phyloP scores from a whole-genome alignment of 2,888 invertebrate genomes.

The Ypsolopha sequella region DNA sequence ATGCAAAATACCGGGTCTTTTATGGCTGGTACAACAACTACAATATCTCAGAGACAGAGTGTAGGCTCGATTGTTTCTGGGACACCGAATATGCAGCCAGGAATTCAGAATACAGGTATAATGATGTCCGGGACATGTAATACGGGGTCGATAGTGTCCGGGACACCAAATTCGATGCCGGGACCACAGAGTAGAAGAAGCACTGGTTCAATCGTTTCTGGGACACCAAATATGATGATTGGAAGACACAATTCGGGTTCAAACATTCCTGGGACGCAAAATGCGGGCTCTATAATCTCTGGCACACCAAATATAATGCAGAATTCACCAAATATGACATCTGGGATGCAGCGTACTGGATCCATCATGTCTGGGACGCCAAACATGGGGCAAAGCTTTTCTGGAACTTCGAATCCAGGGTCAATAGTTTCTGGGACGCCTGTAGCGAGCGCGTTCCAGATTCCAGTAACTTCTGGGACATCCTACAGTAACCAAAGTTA shows the following conservation, averaged over 20 bases:
- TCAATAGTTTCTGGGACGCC: neutral
- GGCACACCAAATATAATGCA: conserved; percentile 9
- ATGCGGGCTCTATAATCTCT: conserved; percentile 12
- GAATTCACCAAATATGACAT: conserved; percentile 20
- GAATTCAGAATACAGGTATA: too few species aligned
- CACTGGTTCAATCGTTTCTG: neutral
- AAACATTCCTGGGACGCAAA: neutral
- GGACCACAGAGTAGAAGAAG: neutral
- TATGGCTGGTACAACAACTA: too few species aligned
- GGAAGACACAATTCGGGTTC: neutral
- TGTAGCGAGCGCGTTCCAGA: conserved; percentile 20
- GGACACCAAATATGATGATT: neutral
- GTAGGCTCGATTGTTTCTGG: too few species aligned
- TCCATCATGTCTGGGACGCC: conserved; percentile 25
- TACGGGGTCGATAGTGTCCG: conserved; percentile 2
- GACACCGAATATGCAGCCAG: neutral
- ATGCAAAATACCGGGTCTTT: too few species aligned
- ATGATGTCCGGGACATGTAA: neutral
- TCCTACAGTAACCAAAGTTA: conserved; percentile 10
- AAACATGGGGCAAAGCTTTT: conserved; percentile 2
- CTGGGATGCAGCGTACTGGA: conserved; percentile 17
- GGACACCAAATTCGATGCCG: neutral
- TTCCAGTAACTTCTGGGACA: conserved; percentile 26
- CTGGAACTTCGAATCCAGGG: neutral
- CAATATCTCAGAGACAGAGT: too few species aligned